Evolutionary conservation across 2,888 invertebrate genomes (phyloP).

Genomic region (Hydraecia micacea): DNA sequence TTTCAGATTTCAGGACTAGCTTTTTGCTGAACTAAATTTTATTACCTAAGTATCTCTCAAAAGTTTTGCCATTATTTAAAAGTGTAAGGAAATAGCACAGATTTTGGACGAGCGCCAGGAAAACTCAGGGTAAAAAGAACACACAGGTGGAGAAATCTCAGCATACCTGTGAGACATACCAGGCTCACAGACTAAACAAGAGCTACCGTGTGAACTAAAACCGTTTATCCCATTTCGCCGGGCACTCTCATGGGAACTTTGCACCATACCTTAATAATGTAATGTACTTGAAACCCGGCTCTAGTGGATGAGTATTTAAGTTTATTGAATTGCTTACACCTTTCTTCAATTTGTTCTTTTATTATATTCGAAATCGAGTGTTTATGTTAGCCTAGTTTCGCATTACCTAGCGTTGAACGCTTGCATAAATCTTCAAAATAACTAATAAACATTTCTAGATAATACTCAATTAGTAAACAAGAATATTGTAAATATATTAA

Average conservation of each 20-base stretch:
- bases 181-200: conserved; percentile 45
- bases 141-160: conserved; percentile 38
- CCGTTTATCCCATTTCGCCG: conserved; percentile 4
- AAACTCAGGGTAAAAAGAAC: conserved; percentile 3
- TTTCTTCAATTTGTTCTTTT: conserved; percentile 2
- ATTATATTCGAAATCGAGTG: not conserved
- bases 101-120: not conserved
- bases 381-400: not conserved
- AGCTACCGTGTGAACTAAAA: conserved; percentile 17
- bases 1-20: not conserved
- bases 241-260: conserved; percentile 18
- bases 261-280: not conserved
- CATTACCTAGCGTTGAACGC: not conserved
- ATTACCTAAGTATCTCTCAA: not conserved
- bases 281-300: not conserved
- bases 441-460: conserved; percentile 12
- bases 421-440: not conserved
- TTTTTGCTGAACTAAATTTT: not conserved
- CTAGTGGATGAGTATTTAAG: not conserved
- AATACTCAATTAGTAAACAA: conserved; percentile 9
- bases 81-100: not conserved
- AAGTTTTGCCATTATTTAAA: not conserved
- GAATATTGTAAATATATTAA: conserved; percentile 14
- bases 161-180: conserved; percentile 50
- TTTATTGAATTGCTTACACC: not conserved